Base-by-base conservation (phyloP, 1,140 invertebrate species). In the Heliconius eleuchia region DNA sequence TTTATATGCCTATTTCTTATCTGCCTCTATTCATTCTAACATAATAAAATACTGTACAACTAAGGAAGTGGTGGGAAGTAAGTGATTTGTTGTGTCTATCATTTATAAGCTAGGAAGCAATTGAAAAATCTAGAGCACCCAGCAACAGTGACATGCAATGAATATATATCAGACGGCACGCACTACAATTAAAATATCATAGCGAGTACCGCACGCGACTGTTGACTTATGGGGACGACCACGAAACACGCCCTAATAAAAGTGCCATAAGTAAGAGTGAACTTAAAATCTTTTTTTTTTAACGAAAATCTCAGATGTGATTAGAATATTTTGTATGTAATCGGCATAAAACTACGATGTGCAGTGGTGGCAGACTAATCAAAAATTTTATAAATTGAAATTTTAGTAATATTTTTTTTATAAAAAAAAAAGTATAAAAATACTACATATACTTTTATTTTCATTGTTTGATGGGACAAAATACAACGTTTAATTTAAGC, bases 151-250 rank as follows among this genome's bases (percentile, higher is more conserved):
- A 73, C 75, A 78, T 74, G 75, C 81, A 83, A 87, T 87, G 82
- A 83, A 85, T 86, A 83, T 84, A 83, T 84, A 75, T 81, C 71
- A 77, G 79, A 83, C 78, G 78, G 84, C 85, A 91, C 88, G 88
- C 89, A 91, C 86, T 83, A 90, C 89, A 91, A 91, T 91, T 91
- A 91, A 91, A 91, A 89, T 91, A 91, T 90, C 89, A 91, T 91
- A 91, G 88, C 80, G 83, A 89, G 87, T 89, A 84, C 86, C 85
- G 88, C 87, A 88, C 88, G 89, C 88, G 86, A 86, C 85, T 84
- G 84, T 71, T 86, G 86, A 89, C 80, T 91, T 89, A 89, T 88
- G 82, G 85, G 74, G 85, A 84, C 81, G 81, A 83, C 76, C 70
- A 75, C 70, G 80, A 86, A 66, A 66, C n/a, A 16, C 27, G 23